A percentile compares a stretch with the other conserved stretches of the same genome.
Conservation (phyloP, 1,140 invertebrate species). For the Listronotus bonariensis region DNA sequence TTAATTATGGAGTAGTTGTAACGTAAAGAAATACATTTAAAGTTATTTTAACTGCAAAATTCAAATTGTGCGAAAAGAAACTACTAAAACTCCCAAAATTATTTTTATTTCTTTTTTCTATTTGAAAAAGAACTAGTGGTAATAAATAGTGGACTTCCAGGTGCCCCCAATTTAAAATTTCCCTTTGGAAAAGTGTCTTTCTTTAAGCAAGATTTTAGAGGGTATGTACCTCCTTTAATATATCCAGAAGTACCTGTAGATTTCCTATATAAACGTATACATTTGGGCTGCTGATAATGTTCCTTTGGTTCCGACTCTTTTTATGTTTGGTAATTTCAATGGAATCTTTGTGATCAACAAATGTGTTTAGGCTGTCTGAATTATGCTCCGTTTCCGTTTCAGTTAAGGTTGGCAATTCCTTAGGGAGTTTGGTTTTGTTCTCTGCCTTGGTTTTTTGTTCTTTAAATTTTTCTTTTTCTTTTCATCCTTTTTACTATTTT, state of each 20-base stretch:
- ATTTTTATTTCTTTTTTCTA: slow-evolving; percentile 29
- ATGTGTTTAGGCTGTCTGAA: neutral
- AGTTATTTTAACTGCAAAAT: too few relatives aligned
- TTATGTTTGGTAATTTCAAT: slow-evolving; percentile 26
- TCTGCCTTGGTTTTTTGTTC: neutral
- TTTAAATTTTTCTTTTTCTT: neutral
- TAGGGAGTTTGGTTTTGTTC: neutral
- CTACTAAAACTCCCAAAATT: too few relatives aligned
- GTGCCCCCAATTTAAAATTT: slow-evolving; percentile 38
- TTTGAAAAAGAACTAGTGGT: slow-evolving; percentile 32
- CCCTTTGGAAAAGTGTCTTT: slow-evolving; percentile 37
- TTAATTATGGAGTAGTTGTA: too few relatives aligned
- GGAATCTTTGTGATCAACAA: slow-evolving; percentile 23
- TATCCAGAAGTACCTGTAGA: slow-evolving; percentile 21
- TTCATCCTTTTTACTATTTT: neutral
- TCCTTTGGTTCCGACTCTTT: slow-evolving; percentile 41
- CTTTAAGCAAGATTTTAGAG: slow-evolving; percentile 45
- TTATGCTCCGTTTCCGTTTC: neutral
- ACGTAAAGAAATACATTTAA: too few relatives aligned
- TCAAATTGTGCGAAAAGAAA: too few relatives aligned
- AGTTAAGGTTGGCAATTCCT: neutral
- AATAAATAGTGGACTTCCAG: slow-evolving; percentile 45
- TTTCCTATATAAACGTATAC: slow-evolving; percentile 44
- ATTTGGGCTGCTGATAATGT: slow-evolving; percentile 46
- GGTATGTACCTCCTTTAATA: slow-evolving; percentile 47